phyloP scores from a whole-genome alignment of 2,888 invertebrate species.

The Helicoverpa assulta region DNA sequence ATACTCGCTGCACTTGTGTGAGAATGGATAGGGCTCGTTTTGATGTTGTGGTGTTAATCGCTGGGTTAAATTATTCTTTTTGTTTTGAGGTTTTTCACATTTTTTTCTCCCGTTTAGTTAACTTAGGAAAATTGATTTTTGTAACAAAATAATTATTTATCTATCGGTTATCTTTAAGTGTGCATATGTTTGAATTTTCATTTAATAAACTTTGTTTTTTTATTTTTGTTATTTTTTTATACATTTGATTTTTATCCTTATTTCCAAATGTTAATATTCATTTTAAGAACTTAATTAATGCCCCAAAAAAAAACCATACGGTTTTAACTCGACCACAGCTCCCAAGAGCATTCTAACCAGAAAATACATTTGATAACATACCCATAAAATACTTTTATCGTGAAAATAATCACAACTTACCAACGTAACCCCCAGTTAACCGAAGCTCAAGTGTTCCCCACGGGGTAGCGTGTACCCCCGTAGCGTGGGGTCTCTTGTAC shows the following conservation, averaged over 20 bases:
- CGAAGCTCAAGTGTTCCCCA: constrained; percentile 81
- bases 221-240: too few relatives aligned
- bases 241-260: too few relatives aligned
- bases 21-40: constrained; percentile 37
- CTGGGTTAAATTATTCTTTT: constrained; percentile 33
- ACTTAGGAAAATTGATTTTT: too few relatives aligned
- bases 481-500: constrained; percentile 60
- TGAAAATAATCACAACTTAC: constrained; percentile 73
- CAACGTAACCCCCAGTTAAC: constrained; percentile 68
- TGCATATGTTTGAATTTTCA: too few relatives aligned
- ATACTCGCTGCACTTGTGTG: constrained; percentile 41
- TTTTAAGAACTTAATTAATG: constrained; percentile 11
- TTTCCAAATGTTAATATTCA: too few relatives aligned
- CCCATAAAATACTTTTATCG: constrained; percentile 71
- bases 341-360: constrained; percentile 28
- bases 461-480: constrained; percentile 79
- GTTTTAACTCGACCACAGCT: constrained; percentile 25
- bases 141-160: too few relatives aligned
- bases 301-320: constrained; percentile 16
- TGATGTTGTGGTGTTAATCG: constrained; percentile 34
- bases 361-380: constrained; percentile 54
- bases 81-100: neutral
- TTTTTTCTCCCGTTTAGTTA: constrained; percentile 4
- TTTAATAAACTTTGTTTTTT: too few relatives aligned
- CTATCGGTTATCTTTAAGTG: too few relatives aligned